Conservation (phyloP, 1,140 invertebrate genomes). For the Drosophila pachea region DNA sequence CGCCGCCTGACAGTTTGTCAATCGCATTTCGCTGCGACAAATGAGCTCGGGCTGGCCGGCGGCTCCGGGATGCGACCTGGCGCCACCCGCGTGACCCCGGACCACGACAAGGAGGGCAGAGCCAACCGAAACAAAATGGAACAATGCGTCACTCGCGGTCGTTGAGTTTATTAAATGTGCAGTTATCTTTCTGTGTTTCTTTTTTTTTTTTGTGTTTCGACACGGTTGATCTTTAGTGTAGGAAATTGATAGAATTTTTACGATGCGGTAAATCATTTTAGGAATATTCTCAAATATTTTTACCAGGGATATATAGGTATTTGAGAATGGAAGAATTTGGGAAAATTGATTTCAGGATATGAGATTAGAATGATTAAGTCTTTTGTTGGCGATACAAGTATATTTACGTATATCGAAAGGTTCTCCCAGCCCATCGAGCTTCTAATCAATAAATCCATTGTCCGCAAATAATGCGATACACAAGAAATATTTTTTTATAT, state of each 20-base stretch:
- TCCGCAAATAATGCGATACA: conserved; percentile 11
- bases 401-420: not conserved
- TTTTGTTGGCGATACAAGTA: too few species aligned
- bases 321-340: too few species aligned
- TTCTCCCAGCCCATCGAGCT: not conserved
- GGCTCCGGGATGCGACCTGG: too few species aligned
- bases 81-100: conserved; percentile 30
- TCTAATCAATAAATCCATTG: conserved; percentile 26
- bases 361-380: too few species aligned
- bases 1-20: conserved; percentile 70
- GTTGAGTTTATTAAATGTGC: conserved; percentile 63
- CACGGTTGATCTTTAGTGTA: too few species aligned
- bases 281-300: too few species aligned
- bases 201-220: conserved; percentile 1
- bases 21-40: conserved; percentile 66
- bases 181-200: conserved; percentile 5
- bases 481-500: conserved; percentile 17
- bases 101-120: too few species aligned
- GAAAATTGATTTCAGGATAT: too few species aligned
- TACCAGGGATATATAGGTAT: too few species aligned
- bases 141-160: conserved; percentile 16
- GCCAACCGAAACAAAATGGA: not conserved
- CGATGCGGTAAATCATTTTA: too few species aligned
- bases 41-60: conserved; percentile 47
- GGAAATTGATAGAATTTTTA: too few species aligned